Percentiles rank a stretch among this genome's conserved stretches.
Evolutionary conservation across 2,797 vertebrate species (phyloP).

Genomic region (Poliocrania exsul): DNA sequence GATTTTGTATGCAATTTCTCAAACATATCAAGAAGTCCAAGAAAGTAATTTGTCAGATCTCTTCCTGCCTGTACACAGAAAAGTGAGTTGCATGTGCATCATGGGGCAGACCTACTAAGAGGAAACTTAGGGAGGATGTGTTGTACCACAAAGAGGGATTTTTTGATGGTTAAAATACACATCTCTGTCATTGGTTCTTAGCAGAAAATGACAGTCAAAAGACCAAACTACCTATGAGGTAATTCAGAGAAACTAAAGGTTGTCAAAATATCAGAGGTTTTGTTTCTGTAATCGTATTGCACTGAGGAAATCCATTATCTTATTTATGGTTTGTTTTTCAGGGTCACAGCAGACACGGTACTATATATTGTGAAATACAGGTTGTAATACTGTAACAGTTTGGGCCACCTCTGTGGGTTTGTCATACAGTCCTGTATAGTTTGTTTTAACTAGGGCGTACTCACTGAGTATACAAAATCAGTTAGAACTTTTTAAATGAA

Average conservation of each 20-base stretch:
- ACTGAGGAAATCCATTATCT: not conserved
- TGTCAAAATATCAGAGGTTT: constrained; percentile 17
- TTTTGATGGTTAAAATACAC: constrained; percentile 47
- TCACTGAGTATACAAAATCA: not conserved
- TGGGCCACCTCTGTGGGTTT: not conserved
- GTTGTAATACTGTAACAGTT: not conserved
- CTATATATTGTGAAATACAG: constrained; percentile 17
- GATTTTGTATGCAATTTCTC: not conserved
- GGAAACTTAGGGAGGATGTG: constrained; percentile 31
- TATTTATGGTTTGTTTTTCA: constrained; percentile 38
- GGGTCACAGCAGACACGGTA: not conserved
- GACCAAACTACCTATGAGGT: constrained; percentile 15
- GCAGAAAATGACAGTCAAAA: not conserved
- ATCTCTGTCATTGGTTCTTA: constrained; percentile 45
- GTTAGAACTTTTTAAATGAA: not conserved
- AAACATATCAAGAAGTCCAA: not conserved
- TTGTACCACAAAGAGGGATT: constrained; percentile 14
- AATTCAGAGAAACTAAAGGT: constrained; percentile 40
- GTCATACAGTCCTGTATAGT: not conserved
- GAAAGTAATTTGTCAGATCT: not conserved
- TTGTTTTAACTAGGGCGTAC: not conserved
- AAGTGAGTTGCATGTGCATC: not conserved
- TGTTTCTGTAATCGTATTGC: not conserved
- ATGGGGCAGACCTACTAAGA: not conserved
- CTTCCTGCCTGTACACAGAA: not conserved